Conservation (phyloP, 1,140 invertebrate species). For the Psix sp. region DNA sequence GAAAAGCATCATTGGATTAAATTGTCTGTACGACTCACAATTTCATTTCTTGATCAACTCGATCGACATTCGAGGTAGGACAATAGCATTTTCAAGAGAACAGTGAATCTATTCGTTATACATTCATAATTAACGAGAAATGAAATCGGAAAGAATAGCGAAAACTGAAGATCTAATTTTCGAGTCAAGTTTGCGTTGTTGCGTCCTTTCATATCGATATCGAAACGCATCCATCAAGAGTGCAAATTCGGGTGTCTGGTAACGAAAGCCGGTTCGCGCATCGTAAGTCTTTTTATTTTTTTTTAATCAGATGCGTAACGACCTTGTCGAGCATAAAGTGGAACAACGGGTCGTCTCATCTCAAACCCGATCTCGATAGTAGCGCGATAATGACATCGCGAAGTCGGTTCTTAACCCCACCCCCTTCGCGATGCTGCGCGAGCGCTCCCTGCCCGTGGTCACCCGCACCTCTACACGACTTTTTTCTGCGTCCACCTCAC, state of each 20-base stretch:
- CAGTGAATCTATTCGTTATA: too few relatives aligned
- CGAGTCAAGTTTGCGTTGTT: neutral
- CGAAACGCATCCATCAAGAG: constrained; percentile 40
- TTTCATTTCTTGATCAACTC: too few relatives aligned
- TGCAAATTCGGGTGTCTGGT: constrained; percentile 34
- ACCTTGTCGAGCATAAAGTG: constrained; percentile 50
- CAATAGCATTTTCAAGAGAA: too few relatives aligned
- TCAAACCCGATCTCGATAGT: constrained; percentile 42
- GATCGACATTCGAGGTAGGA: too few relatives aligned
- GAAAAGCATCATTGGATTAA: too few relatives aligned
- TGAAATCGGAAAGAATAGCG: neutral
- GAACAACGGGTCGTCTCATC: constrained; percentile 50
- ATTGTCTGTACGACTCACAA: too few relatives aligned
- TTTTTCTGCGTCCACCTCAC: constrained; percentile 21
- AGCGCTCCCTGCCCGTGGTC: neutral
- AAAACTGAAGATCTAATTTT: neutral
- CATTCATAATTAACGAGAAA: too few relatives aligned
- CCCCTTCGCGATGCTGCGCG: constrained; percentile 1
- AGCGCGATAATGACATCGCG: constrained; percentile 43
- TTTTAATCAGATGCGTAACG: constrained; percentile 56
- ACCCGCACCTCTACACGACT: constrained; percentile 9
- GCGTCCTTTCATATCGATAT: constrained; percentile 14
- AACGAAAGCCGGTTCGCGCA: constrained; percentile 24
- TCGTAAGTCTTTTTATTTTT: constrained; percentile 52
- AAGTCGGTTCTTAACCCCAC: constrained; percentile 49